Evolutionary conservation across 2,113 vertebrate genomes (phyloP).

Genomic region (Ceuthmochares aereus): DNA sequence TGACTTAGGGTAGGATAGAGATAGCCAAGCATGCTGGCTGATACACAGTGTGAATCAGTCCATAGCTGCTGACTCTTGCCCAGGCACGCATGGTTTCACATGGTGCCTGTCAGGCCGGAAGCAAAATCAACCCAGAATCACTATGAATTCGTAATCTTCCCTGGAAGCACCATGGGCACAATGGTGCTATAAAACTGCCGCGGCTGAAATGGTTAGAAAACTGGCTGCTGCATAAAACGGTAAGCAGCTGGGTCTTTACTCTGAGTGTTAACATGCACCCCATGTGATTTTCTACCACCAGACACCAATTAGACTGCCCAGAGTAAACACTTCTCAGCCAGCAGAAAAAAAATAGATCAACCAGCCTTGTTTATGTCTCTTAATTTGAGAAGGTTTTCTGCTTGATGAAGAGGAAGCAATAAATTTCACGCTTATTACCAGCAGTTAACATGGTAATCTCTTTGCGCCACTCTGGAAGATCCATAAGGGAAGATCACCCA

Average conservation of each 20-base stretch:
- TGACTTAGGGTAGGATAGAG: not conserved
- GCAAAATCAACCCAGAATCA: not conserved
- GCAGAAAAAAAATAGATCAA: not conserved
- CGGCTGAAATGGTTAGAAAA: not conserved
- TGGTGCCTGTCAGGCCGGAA: not conserved
- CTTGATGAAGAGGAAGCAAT: constrained; percentile 16
- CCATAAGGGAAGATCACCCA: not conserved
- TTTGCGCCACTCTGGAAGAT: not conserved
- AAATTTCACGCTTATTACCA: not conserved
- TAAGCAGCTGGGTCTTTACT: not conserved
- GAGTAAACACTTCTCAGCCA: not conserved
- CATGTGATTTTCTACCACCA: not conserved
- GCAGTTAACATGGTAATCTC: not conserved
- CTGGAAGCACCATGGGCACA: not conserved
- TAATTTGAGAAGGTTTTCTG: not conserved
- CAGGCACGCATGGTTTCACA: not conserved
- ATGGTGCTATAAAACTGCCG: not conserved
- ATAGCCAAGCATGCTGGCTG: not conserved
- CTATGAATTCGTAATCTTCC: not conserved
- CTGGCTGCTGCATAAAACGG: not conserved
- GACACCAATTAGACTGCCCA: not conserved
- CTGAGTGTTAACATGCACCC: not conserved
- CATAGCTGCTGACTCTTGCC: not conserved
- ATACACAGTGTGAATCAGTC: not conserved
- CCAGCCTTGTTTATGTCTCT: not conserved